These are phyloP conservation scores for Lichenostomus cassidix DNA, from an alignment of 2,113 vertebrate species.

Conservation along the genomic window DNA sequence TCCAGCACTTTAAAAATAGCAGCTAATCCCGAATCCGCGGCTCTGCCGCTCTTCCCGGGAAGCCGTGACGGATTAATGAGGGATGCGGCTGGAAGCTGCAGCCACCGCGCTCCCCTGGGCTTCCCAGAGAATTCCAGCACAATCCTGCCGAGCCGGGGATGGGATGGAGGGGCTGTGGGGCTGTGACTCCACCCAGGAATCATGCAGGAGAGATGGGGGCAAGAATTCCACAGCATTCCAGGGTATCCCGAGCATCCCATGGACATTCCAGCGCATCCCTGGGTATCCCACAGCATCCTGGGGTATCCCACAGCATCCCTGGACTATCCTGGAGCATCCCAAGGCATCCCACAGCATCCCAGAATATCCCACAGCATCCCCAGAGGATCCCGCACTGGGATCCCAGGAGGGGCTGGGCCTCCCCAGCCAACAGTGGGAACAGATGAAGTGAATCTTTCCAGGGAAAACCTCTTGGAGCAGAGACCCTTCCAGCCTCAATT, in stretches of 20 bases:
- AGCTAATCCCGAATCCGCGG: background rate
- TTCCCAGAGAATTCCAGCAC: constrained; percentile 51
- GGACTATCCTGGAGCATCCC: accelerated
- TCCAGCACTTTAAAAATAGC: background rate
- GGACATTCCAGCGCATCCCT: too few relatives aligned
- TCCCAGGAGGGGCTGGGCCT: background rate
- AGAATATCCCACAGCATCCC: background rate
- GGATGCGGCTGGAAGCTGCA: constrained; percentile 64
- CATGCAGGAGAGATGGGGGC: accelerated
- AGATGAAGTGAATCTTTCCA: background rate
- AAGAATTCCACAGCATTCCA: background rate
- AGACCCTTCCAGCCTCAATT: background rate
- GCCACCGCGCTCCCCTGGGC: constrained; percentile 32
- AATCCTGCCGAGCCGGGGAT: background rate
- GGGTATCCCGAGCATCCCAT: background rate
- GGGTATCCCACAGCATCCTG: background rate
- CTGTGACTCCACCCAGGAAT: accelerated
- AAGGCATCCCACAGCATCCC: background rate
- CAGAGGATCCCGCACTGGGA: background rate
- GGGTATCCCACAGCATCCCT: background rate
- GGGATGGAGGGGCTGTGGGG: background rate
- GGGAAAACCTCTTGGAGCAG: background rate
- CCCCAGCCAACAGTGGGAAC: background rate
- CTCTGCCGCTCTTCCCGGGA: background rate
- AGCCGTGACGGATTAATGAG: constrained; percentile 60